Base-by-base conservation (phyloP, 2,888 invertebrate species). In the Urechis unicinctus region DNA sequence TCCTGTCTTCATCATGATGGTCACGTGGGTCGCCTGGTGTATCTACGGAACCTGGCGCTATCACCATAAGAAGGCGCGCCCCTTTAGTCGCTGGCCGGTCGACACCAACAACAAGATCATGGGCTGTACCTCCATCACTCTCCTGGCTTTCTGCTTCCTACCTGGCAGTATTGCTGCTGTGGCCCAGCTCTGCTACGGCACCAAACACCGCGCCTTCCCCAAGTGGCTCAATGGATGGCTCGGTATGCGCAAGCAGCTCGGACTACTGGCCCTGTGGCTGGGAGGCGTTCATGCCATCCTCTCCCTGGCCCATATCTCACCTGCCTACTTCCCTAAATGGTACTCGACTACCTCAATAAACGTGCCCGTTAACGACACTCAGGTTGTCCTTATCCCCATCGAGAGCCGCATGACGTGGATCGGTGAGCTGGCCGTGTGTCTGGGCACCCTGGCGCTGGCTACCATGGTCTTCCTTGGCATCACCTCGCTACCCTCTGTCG, bases 101-200 rank as follows among this genome's bases (percentile, higher is more conserved):
- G 66, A 68, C 55, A 68, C 69, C 3, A 25, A 66, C 13, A 71
- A 73, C 63, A 70, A 71, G 58, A 66, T 68, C 0, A 50, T 70
- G 6, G 68, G 70, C 50, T 65, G 69, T 66, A 70, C 70, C 21
- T 68, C 70, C 24, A 66, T 72, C 22, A 70, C 69, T 1, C 36
- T 69, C 4, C 52, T 72, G 22, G 61, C 73, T 1, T 57, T 66
- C 44, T 66, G 69, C 13, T 73, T 70, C 55, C 54, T 73, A 52
- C 69, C 73, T 4, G 67, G 70, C 41, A 66, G 65, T 17, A 49
- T 70, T 26, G 71, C 72, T 0, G 58, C 62, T 2, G 44, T 63
- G 22, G 60, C 60, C 49, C 69, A 69, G 44, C 31, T 69, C 1
- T 66, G 62, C 50, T 59, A 67, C 49, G 69, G 71, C 45, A 70